Percentiles rank a stretch among this genome's conserved stretches.
These are phyloP conservation scores for Zosterops borbonicus DNA, from an alignment of 2,113 vertebrate genomes.

Conservation along the genomic window DNA sequence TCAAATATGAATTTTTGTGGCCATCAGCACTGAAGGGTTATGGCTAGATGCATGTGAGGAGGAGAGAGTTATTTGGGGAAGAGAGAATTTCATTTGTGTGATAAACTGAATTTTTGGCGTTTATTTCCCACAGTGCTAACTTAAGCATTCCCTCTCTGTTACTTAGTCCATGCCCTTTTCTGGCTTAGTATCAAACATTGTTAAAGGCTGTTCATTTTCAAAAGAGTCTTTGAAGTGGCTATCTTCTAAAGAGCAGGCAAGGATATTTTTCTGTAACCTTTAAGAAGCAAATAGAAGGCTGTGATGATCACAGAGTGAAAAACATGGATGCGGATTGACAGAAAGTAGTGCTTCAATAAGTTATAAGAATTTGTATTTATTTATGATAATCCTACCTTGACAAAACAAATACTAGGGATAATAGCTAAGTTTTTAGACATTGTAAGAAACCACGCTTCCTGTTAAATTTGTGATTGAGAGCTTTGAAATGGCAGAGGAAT, in stretches of 20 bases:
- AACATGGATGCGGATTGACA: background rate
- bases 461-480: background rate
- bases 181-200: slow-evolving; percentile 49
- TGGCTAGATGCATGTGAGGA: background rate
- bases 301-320: background rate
- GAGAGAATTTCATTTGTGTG: background rate
- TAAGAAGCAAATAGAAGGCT: slow-evolving; percentile 11
- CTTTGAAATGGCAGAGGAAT: background rate
- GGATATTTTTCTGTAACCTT: slow-evolving; percentile 57
- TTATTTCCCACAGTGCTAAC: slow-evolving; percentile 21
- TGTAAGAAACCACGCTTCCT: background rate
- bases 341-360: background rate
- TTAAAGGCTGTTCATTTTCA: slow-evolving; percentile 54
- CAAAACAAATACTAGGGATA: background rate
- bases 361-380: background rate
- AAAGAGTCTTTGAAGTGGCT: slow-evolving; percentile 60
- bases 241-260: slow-evolving; percentile 64
- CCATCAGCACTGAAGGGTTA: background rate
- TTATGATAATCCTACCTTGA: background rate
- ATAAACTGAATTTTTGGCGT: slow-evolving; percentile 25
- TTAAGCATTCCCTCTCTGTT: background rate
- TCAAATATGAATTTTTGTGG: background rate
- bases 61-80: background rate
- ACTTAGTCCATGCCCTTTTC: slow-evolving; percentile 24
- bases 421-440: background rate